Base-by-base conservation (phyloP, 2,888 invertebrate genomes). In the Andrena hattorfiana region DNA sequence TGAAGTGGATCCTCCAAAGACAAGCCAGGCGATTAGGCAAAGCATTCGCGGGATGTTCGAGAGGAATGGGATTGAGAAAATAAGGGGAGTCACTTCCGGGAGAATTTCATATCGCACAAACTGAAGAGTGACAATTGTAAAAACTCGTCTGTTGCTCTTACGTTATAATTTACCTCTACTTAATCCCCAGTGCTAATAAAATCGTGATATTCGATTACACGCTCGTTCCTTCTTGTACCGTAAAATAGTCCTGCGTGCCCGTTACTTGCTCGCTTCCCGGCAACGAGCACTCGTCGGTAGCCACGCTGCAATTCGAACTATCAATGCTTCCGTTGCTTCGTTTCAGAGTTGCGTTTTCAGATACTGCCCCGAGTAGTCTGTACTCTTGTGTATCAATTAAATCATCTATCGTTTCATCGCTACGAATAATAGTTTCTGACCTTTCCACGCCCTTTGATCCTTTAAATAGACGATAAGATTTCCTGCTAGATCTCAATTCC, bases 181-280 rank as follows among this genome's bases (percentile, higher is more conserved):
- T 68, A 73, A 81, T 66, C 13, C 63, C 42, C 62, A 68, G 32
- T 42, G 69, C 75, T 73, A 81, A 81, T 82, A 74, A 82, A 81
- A 69, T 81, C 81, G 83, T 82, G 81, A 81, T 69, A 64, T 69
- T 81, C 83, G 59, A 66, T 26, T 32, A 49, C 5, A 30, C 26
- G 10, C 8, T 26, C n/a, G 20, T 63, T 64, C 32, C 8, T 35
- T 28, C 20, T 8, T 56, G 26, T 2, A 23, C 10, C 5, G 13
- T 32, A 1, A 48, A 35, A 28, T 20, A 56, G 42, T 30, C 26
- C 10, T 54, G 13, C 54, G n/a, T 2, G n/a, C 35, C 10, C 6
- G 6, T 59, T 26, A 28, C 7, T n/a, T 8, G 7, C 20, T 56
- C 48, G 30, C 2, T 66, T 42, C 2, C 59, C 5, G 10, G 3